Evolutionary conservation across 2,113 vertebrate species (phyloP).

Genomic region (Scomber scombrus): DNA sequence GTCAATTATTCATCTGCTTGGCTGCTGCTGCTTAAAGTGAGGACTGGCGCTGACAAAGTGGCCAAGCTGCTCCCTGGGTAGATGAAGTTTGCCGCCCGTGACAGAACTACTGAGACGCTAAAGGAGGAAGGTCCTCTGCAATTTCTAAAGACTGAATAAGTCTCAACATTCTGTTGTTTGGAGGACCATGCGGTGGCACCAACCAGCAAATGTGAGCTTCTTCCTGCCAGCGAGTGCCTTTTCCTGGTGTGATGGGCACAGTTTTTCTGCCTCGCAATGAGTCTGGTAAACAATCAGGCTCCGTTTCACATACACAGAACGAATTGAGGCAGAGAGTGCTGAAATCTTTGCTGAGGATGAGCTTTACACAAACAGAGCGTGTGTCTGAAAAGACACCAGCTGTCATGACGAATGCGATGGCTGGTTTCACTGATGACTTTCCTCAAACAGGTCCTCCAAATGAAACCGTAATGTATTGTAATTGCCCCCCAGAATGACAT

Average conservation of each 20-base stretch:
- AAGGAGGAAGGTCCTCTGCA: conserved; percentile 8
- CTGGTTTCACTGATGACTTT: conserved; percentile 11
- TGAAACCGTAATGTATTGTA: background rate
- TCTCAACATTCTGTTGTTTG: conserved; percentile 5
- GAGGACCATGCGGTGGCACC: background rate
- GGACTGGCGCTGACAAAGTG: conserved; percentile 76
- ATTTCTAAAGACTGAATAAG: background rate
- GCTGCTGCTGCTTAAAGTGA: conserved; percentile 65
- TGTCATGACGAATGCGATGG: conserved; percentile 20
- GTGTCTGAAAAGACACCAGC: conserved; percentile 26
- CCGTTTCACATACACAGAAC: conserved; percentile 70
- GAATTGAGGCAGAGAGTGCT: conserved; percentile 47
- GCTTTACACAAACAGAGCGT: conserved; percentile 41
- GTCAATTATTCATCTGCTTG: conserved; percentile 84
- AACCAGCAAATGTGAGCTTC: background rate
- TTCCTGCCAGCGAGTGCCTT: background rate
- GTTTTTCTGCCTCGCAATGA: conserved; percentile 52
- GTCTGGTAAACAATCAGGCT: conserved; percentile 67
- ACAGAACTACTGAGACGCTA: conserved; percentile 54
- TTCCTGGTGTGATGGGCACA: conserved; percentile 39
- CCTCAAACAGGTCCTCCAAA: background rate
- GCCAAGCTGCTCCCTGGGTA: conserved; percentile 56
- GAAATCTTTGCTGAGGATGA: conserved; percentile 28
- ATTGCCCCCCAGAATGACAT: too few relatives aligned
- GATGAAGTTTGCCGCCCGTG: conserved; percentile 58